A percentile compares a stretch with the other conserved stretches of the same genome.
Evolutionary conservation across 64 coral and sea anemone genomes (phyloP).

Genomic region (Pocillopora verrucosa): DNA sequence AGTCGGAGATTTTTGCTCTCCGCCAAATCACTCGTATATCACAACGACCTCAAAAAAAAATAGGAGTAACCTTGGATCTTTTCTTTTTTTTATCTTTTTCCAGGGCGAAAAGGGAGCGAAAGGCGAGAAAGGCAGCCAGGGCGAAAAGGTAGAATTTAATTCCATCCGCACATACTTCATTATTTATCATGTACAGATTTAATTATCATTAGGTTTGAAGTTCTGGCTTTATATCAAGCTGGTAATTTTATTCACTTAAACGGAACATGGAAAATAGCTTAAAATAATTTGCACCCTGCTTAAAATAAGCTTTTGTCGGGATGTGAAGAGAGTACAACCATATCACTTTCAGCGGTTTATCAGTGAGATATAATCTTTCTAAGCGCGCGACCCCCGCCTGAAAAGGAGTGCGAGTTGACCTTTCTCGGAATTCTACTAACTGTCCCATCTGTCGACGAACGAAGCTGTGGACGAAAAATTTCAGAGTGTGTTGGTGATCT

Average conservation of each 20-base stretch:
- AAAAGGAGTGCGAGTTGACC: not conserved
- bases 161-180: not conserved
- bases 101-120: conserved; percentile 13
- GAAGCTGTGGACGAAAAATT: not conserved
- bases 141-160: conserved; percentile 3
- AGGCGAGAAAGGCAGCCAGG: conserved; percentile 38
- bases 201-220: not conserved
- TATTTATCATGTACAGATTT: not conserved
- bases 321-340: not conserved
- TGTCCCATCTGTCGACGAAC: not conserved
- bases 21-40: too few relatives aligned
- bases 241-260: not conserved
- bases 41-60: not conserved
- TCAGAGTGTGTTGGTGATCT: not conserved
- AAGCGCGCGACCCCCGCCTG: not conserved
- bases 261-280: not conserved
- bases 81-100: not conserved
- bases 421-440: not conserved
- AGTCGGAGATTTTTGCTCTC: too few relatives aligned
- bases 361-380: conserved; percentile 7
- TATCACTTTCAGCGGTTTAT: conserved; percentile 32
- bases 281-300: not conserved
- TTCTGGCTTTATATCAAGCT: not conserved
- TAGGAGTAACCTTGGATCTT: not conserved
- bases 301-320: conserved; percentile 7